Percentiles rank a stretch among this genome's conserved stretches.
phyloP scores from a whole-genome alignment of 2,113 vertebrate species.

The Oriolus oriolus region DNA sequence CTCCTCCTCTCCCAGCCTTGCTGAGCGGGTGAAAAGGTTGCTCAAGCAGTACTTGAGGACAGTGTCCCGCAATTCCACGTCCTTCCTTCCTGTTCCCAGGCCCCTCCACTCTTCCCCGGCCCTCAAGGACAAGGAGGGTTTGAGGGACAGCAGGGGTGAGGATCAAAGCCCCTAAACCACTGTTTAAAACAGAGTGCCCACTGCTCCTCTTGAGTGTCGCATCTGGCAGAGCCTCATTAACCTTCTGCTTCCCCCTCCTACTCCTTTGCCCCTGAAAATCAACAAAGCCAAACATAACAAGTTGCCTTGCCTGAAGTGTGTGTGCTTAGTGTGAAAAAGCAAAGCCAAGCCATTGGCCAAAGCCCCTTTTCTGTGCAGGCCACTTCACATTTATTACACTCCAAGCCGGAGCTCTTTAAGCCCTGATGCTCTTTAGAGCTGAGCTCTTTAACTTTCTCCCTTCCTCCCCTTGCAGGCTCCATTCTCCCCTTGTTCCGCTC shows the following conservation, averaged over 20 bases:
- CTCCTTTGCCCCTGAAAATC: slow-evolving; percentile 36
- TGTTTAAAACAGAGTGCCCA: background rate
- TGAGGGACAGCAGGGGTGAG: background rate
- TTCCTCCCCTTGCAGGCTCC: slow-evolving; percentile 2
- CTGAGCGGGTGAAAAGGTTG: background rate
- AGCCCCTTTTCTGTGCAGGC: background rate
- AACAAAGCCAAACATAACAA: slow-evolving; percentile 41
- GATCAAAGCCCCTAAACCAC: slow-evolving; percentile 38
- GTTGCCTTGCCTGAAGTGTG: background rate
- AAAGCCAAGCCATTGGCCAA: background rate
- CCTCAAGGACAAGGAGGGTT: background rate
- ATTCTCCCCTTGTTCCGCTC: background rate
- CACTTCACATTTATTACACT: slow-evolving; percentile 25
- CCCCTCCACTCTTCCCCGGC: background rate
- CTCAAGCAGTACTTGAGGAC: slow-evolving; percentile 43
- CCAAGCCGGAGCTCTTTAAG: background rate
- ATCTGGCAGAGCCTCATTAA: slow-evolving; percentile 37
- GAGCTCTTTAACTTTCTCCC: slow-evolving; percentile 45
- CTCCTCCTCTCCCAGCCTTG: background rate
- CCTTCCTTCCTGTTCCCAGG: slow-evolving; percentile 61
- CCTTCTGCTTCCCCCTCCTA: slow-evolving; percentile 18
- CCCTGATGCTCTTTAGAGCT: slow-evolving; percentile 4
- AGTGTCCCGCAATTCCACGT: rapidly evolving
- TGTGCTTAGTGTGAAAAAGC: slow-evolving; percentile 28
- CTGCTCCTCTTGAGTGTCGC: background rate